These are phyloP conservation scores for Tarsius wallacei DNA, from an alignment of 2,797 vertebrate genomes.

Conservation along the genomic window DNA sequence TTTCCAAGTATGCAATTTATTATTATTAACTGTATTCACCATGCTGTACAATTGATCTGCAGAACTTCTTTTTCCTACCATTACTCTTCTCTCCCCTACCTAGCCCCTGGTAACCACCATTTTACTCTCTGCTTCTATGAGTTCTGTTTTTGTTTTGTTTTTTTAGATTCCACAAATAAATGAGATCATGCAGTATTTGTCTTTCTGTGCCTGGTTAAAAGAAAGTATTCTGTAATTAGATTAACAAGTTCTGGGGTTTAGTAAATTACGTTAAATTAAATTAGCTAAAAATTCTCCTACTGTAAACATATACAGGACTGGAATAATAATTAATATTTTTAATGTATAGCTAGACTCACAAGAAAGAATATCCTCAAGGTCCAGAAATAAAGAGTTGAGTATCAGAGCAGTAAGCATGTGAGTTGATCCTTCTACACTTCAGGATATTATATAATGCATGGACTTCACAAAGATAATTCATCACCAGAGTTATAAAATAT, in stretches of 20 bases:
- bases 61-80: not conserved
- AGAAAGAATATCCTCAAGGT: not conserved
- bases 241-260: not conserved
- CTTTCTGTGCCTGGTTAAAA: not conserved
- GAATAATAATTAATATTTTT: not conserved
- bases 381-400: slow-evolving; percentile 12
- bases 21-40: not conserved
- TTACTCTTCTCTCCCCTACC: not conserved
- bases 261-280: not conserved
- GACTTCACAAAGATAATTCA: not conserved
- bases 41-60: not conserved
- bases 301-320: not conserved
- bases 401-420: not conserved
- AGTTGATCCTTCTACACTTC: not conserved
- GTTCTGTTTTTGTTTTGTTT: not conserved
- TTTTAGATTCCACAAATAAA: not conserved
- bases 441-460: not conserved
- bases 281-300: not conserved
- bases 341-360: not conserved
- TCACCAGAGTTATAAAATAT: not conserved
- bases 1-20: not conserved
- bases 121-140: not conserved
- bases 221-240: not conserved
- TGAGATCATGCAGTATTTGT: not conserved
- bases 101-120: not conserved